Evolutionary conservation across 2,797 vertebrate species (phyloP).

Genomic region (Petrocephalus sullivani): DNA sequence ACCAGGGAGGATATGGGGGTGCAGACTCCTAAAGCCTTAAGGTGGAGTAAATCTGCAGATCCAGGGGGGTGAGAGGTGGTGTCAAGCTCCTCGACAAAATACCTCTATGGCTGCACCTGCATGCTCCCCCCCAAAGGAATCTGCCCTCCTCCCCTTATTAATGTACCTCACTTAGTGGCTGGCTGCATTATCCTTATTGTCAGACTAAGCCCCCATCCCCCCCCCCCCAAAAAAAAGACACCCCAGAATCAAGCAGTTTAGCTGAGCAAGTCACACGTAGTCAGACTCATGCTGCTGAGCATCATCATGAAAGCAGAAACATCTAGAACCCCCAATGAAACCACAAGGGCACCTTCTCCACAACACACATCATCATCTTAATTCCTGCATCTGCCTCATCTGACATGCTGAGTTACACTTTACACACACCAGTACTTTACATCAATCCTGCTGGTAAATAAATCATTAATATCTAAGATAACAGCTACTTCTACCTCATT

Average conservation of each 20-base stretch:
- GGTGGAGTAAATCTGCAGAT: not conserved
- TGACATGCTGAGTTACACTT: not conserved
- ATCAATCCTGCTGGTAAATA: not conserved
- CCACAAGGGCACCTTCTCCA: not conserved
- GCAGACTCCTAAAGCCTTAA: not conserved
- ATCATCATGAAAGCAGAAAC: too few species aligned
- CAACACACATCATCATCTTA: not conserved
- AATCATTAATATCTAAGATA: not conserved
- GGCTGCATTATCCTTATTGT: not conserved
- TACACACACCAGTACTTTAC: not conserved
- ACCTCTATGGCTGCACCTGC: not conserved
- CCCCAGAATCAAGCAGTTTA: not conserved
- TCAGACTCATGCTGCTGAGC: too few species aligned
- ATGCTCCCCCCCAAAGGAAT: not conserved
- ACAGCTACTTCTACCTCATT: not conserved
- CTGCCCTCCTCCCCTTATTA: not conserved
- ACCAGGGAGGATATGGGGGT: not conserved
- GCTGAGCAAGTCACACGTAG: too few species aligned
- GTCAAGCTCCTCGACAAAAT: not conserved
- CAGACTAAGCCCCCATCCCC: not conserved
- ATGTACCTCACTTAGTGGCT: not conserved
- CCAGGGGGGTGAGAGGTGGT: not conserved
- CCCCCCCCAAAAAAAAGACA: too few species aligned
- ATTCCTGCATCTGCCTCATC: not conserved
- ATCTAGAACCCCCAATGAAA: not conserved